A percentile compares a stretch with the other conserved stretches of the same genome.
Conservation (phyloP, 2,113 vertebrate species). For the Benitochromis conjunctus region DNA sequence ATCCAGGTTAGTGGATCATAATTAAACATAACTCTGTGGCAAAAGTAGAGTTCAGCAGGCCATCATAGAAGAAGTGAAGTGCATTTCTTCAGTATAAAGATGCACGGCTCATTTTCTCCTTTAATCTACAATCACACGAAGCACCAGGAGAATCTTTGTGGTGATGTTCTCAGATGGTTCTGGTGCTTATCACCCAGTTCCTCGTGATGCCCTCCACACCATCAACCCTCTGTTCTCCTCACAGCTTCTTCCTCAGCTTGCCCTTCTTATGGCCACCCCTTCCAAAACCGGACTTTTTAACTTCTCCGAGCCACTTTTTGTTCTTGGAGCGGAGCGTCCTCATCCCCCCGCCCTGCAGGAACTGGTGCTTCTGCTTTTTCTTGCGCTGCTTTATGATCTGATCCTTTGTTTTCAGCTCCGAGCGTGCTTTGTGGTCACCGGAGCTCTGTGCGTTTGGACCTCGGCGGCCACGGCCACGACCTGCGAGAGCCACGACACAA, state of each 20-base stretch:
- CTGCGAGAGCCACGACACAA: not conserved
- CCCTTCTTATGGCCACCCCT: constrained; percentile 79
- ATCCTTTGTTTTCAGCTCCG: constrained; percentile 84
- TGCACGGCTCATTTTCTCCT: not conserved
- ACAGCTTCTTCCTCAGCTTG: constrained; percentile 87
- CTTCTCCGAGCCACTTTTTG: constrained; percentile 73
- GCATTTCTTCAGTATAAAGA: not conserved
- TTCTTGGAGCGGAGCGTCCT: constrained; percentile 76
- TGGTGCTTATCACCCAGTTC: not conserved
- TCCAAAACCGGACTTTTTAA: constrained; percentile 85
- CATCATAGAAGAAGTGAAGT: not conserved
- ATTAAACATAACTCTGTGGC: not conserved
- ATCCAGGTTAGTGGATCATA: not conserved
- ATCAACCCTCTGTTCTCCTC: constrained; percentile 15
- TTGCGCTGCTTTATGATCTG: constrained; percentile 91
- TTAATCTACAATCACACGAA: not conserved
- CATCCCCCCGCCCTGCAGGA: constrained; percentile 86
- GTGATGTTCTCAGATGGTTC: not conserved
- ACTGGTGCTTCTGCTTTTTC: constrained; percentile 78
- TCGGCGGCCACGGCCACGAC: constrained; percentile 32
- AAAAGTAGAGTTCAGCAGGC: not conserved
- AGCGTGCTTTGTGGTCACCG: constrained; percentile 56
- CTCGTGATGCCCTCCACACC: not conserved
- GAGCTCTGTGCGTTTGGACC: not conserved
- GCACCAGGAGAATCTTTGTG: not conserved